Percentiles rank a stretch among this genome's conserved stretches.
Evolutionary conservation across 2,888 invertebrate species (phyloP).

Genomic region (Cephalotes varians): DNA sequence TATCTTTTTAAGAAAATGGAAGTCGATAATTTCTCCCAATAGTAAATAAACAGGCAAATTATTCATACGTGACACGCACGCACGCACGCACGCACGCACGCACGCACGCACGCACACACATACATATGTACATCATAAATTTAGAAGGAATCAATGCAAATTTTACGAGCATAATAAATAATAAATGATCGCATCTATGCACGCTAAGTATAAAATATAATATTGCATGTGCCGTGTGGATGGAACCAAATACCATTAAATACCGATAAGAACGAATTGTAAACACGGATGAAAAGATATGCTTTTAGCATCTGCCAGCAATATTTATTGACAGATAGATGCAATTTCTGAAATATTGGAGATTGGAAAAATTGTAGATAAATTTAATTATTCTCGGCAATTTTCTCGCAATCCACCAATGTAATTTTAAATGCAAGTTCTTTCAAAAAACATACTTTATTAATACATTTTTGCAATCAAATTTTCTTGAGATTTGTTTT

Average conservation of each 20-base stretch:
- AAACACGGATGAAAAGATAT: neutral
- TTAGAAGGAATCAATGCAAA: neutral
- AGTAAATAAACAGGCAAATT: neutral
- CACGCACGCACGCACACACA: no score
- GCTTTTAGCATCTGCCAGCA: neutral
- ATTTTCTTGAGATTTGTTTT: neutral
- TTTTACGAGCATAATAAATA: neutral
- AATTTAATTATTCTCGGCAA: neutral
- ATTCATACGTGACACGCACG: neutral
- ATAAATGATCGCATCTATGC: neutral
- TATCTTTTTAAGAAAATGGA: neutral
- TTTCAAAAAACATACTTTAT: neutral
- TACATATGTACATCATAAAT: neutral
- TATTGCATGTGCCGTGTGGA: neutral
- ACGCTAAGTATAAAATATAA: constrained; percentile 10
- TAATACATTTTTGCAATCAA: neutral
- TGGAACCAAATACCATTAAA: neutral
- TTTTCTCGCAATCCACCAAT: neutral
- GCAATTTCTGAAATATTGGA: neutral
- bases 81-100: no score
- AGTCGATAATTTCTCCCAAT: neutral
- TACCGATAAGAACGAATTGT: constrained; percentile 15
- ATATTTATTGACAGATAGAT: neutral
- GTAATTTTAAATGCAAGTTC: neutral
- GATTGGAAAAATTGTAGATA: neutral